A percentile compares a stretch with the other conserved stretches of the same genome.
These are phyloP conservation scores for Tachysurus fulvidraco DNA, from an alignment of 2,113 vertebrate species.

Conservation along the genomic window DNA sequence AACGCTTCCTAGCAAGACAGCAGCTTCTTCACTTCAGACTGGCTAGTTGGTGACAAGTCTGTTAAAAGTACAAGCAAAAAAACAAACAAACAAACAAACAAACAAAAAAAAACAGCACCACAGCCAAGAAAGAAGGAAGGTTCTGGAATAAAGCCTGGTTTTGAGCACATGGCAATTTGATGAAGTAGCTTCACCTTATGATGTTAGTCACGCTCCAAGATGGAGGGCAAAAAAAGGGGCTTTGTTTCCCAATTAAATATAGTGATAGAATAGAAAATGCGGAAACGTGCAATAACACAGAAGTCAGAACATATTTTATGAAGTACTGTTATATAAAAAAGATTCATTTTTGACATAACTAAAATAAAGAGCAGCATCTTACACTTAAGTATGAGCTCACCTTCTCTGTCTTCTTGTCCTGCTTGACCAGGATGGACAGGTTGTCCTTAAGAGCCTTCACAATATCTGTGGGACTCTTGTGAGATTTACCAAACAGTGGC, in stretches of 20 bases:
- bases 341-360: background rate
- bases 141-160: background rate
- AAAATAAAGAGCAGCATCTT: background rate
- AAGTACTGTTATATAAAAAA: background rate
- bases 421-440: conserved; percentile 89
- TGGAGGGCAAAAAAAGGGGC: background rate
- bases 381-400: conserved; percentile 63
- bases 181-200: background rate
- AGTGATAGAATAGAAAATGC: background rate
- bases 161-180: background rate
- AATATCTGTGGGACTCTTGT: conserved; percentile 93
- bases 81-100: background rate
- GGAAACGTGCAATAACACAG: background rate
- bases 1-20: background rate
- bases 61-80: background rate
- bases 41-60: conserved; percentile 1
- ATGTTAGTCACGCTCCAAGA: background rate
- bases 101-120: too few species aligned
- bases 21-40: background rate
- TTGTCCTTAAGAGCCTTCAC: conserved; percentile 92
- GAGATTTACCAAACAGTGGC: conserved; percentile 96
- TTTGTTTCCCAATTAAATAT: background rate
- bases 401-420: conserved; percentile 97
- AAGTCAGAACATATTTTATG: background rate
- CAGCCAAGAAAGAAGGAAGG: background rate